Percentiles rank a stretch among this genome's conserved stretches.
Conservation (phyloP, 1,140 invertebrate species). For the Zaprionus lachaisei region DNA sequence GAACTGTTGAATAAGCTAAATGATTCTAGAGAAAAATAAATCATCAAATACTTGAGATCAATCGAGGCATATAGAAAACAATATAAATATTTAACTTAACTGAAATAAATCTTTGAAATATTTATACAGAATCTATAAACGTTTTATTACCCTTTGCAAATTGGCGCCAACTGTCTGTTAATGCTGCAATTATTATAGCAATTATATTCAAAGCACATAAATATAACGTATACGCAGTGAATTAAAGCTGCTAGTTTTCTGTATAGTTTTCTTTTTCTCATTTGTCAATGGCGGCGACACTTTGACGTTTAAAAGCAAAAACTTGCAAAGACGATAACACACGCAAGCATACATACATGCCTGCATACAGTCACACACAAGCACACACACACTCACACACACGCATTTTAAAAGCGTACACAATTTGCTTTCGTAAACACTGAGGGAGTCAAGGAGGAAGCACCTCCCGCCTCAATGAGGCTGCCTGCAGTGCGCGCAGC, state of each 20-base stretch:
- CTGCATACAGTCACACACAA: not conserved
- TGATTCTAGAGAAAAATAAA: slow-evolving; percentile 13
- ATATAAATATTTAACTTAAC: not conserved
- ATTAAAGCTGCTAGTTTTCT: not conserved
- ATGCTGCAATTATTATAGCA: not conserved
- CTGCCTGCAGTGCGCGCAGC: slow-evolving; percentile 39
- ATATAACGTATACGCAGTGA: slow-evolving; percentile 13
- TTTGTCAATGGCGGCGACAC: not conserved
- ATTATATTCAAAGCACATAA: not conserved
- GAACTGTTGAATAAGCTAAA: not conserved
- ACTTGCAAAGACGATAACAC: not conserved
- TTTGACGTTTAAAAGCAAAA: not conserved
- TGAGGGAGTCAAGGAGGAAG: not conserved
- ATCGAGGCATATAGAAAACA: not conserved
- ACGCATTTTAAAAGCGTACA: not conserved
- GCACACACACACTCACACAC: not conserved
- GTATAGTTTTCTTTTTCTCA: not conserved
- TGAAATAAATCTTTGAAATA: not conserved
- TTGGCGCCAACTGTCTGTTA: not conserved
- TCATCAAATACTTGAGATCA: not conserved
- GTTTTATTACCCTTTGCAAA: not conserved
- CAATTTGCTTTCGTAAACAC: slow-evolving; percentile 44
- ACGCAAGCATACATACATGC: not conserved
- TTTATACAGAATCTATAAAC: not conserved
- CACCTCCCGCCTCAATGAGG: not conserved